Evolutionary conservation across 2,888 invertebrate genomes (phyloP), one percentile per base, ranked within the genome.

Genomic region (Drosophila subquinaria): DNA sequence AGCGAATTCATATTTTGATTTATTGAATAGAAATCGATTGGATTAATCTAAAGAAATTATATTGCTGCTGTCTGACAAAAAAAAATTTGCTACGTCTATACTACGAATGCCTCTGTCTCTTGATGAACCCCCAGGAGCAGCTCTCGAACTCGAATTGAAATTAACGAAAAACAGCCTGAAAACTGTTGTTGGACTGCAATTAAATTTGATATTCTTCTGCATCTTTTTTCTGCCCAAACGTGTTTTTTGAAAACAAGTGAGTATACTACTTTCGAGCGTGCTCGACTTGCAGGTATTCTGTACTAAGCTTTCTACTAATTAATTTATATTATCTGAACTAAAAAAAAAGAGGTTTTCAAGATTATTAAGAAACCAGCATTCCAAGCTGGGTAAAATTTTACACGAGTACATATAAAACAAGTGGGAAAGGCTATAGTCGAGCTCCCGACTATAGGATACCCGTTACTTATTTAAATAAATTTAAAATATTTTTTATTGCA

Each of bases 21-120:
- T 90, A 90, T 90, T 90, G 81, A 90, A 86, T 87, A 81, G 90
- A 90, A 90, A 89, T 88, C 88, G 84, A 91, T 90, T 85, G 87
- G 87, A 90, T 89, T 86, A 90, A 85, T 81, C 79, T 86, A 84
- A 84, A 89, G 89, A 81, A 82, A 82, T 82, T 79, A 78, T 76
- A 76, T 73, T 82, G 79, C 84, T 40, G 43, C 40, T 60, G 63
- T 66, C 76, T 69, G 61, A 50, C 10, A 56, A 35, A 56, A 56
- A 35, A 56, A 55, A 52, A 42, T 88, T 77, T 67, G 78, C 81
- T 40, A 56, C 69, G 61, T 40, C 11, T 23, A 53, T 23, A n/a
- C 38, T 3, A n/a, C 13, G 36, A 23, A 11, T n/a, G 9, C 63
- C 47, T 63, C 56, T 52, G 43, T 43, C n/a, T 40, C 59, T 40